Percentiles rank a stretch among this genome's conserved stretches.
phyloP scores from a whole-genome alignment of 2,797 vertebrate genomes.

The Mycteria americana region DNA sequence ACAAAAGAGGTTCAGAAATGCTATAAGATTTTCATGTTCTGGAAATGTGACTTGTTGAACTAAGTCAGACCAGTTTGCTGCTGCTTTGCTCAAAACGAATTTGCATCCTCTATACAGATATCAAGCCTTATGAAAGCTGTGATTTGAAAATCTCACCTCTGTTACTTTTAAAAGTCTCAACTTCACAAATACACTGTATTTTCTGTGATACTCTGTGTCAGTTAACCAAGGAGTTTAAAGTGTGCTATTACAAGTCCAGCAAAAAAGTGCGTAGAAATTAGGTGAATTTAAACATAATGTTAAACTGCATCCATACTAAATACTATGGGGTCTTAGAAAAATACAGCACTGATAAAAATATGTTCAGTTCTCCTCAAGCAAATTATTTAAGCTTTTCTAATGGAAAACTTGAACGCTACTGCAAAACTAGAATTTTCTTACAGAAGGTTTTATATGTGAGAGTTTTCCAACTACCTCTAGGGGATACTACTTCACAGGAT shows the following conservation, averaged over 20 bases:
- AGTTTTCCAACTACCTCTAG: background rate
- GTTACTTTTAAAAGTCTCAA: background rate
- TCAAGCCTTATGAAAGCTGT: background rate
- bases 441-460: background rate
- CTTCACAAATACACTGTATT: background rate
- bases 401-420: background rate
- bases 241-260: background rate
- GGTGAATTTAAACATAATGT: background rate
- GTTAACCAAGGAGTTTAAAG: background rate
- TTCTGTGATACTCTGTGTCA: background rate
- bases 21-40: background rate
- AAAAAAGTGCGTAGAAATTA: background rate
- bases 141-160: background rate
- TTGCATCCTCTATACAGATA: background rate
- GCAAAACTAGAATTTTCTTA: background rate
- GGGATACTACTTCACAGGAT: background rate
- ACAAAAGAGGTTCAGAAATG: background rate
- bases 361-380: background rate
- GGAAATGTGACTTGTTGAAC: background rate
- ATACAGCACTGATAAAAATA: background rate
- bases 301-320: background rate
- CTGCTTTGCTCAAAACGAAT: background rate
- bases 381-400: background rate
- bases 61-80: background rate
- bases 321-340: background rate